A percentile compares a stretch with the other conserved stretches of the same genome.
phyloP scores from a whole-genome alignment of 2,888 invertebrate species.

The Mycalesis mineus region DNA sequence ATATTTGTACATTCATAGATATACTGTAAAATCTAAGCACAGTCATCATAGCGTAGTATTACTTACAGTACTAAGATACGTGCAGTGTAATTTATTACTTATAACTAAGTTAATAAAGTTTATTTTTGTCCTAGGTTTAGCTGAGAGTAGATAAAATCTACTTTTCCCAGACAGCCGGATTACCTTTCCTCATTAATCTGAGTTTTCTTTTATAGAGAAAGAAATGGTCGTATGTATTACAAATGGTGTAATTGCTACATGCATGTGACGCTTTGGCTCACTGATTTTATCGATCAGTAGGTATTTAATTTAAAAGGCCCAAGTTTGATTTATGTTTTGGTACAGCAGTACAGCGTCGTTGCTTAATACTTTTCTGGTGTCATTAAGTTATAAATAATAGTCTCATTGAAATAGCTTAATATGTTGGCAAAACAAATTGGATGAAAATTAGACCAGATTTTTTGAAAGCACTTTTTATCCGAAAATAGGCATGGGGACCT shows the following conservation, averaged over 20 bases:
- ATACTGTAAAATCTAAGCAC: neutral
- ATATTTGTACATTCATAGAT: neutral
- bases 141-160: neutral
- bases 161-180: slow-evolving; percentile 21
- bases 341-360: too few species aligned
- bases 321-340: too few species aligned
- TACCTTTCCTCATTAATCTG: slow-evolving; percentile 17
- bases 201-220: slow-evolving; percentile 15
- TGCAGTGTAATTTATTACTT: neutral
- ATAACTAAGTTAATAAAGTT: neutral
- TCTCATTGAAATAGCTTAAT: too few species aligned
- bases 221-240: neutral
- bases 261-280: too few species aligned
- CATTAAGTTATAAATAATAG: too few species aligned
- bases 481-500: too few species aligned
- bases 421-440: too few species aligned
- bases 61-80: neutral
- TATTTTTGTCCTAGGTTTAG: neutral
- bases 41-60: neutral
- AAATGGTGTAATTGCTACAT: neutral
- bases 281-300: too few species aligned
- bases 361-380: too few species aligned
- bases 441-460: too few species aligned
- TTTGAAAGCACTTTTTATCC: too few species aligned
- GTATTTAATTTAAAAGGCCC: too few species aligned